Percentiles rank a stretch among this genome's conserved stretches.
Conservation (phyloP, 2,888 invertebrate species). For the Myopa tessellatipennis region DNA sequence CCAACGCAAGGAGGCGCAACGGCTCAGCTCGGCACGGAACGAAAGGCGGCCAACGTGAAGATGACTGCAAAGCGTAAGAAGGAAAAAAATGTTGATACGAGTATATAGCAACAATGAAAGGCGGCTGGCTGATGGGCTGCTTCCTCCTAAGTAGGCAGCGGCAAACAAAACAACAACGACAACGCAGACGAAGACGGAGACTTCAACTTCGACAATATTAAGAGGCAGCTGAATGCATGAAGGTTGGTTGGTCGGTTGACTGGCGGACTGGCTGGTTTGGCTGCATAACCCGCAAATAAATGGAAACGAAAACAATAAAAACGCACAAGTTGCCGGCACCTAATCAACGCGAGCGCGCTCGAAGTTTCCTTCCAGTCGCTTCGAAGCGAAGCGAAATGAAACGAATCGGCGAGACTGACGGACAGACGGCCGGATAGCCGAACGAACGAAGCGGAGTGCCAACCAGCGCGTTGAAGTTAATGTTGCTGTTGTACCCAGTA, state of each 20-base stretch:
- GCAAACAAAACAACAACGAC: conserved; percentile 16
- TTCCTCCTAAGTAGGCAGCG: conserved; percentile 24
- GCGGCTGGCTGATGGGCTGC: conserved; percentile 19
- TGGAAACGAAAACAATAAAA: conserved; percentile 24
- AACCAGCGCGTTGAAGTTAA: neutral
- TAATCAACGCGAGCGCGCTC: conserved; percentile 1
- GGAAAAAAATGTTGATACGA: conserved; percentile 17
- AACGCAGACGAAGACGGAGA: neutral
- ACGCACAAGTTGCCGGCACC: conserved; percentile 18
- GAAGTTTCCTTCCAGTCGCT: neutral
- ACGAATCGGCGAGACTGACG: neutral
- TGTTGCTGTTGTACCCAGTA: conserved; percentile 26
- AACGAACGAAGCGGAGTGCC: neutral
- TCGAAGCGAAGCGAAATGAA: conserved; percentile 10
- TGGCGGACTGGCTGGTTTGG: conserved; percentile 38
- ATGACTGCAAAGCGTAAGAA: conserved; percentile 26
- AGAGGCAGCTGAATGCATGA: conserved; percentile 25
- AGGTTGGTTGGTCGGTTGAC: conserved; percentile 34
- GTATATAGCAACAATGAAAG: conserved; percentile 14
- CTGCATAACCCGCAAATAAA: conserved; percentile 29
- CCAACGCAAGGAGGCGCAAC: conserved; percentile 28
- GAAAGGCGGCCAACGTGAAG: conserved; percentile 37
- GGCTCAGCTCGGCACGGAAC: neutral
- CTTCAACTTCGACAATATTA: conserved; percentile 18
- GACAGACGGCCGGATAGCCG: conserved; percentile 3